A percentile compares a stretch with the other conserved stretches of the same genome.
Conservation (phyloP, 2,113 vertebrate species). For the Eulacestoma nigropectus region DNA sequence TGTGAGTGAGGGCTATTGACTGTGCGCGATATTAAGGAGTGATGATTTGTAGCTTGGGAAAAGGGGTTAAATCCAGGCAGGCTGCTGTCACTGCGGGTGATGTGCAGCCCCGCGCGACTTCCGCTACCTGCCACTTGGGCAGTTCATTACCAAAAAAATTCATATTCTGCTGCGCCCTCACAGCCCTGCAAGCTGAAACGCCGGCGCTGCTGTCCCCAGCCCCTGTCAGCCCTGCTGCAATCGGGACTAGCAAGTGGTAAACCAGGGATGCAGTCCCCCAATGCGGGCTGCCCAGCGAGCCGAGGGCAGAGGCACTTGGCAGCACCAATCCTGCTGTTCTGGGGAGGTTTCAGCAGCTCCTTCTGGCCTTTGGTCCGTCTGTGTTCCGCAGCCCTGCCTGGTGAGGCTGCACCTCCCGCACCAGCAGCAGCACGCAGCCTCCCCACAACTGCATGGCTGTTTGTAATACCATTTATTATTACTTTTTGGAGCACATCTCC, state of each 20-base stretch:
- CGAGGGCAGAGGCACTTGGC: rapidly evolving
- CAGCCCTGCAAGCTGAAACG: background rate
- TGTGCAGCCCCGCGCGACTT: background rate
- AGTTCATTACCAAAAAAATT: background rate
- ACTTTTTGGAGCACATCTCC: background rate
- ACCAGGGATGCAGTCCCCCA: background rate
- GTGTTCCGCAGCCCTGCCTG: background rate
- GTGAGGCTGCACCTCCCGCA: background rate
- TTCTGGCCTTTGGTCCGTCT: background rate
- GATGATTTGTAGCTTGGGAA: background rate
- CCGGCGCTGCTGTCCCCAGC: background rate
- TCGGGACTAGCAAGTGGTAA: background rate
- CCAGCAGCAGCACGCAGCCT: background rate
- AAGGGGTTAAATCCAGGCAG: background rate
- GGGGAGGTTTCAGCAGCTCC: background rate
- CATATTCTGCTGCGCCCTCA: background rate
- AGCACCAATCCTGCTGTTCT: background rate
- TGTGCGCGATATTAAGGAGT: rapidly evolving
- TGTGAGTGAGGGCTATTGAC: background rate
- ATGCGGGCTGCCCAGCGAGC: background rate
- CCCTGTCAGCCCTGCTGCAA: background rate
- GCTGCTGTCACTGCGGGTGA: background rate
- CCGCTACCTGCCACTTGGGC: background rate
- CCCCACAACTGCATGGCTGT: background rate
- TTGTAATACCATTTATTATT: background rate